Conservation (phyloP, 2,888 invertebrate genomes). For the Leptinotarsa haldemani region DNA sequence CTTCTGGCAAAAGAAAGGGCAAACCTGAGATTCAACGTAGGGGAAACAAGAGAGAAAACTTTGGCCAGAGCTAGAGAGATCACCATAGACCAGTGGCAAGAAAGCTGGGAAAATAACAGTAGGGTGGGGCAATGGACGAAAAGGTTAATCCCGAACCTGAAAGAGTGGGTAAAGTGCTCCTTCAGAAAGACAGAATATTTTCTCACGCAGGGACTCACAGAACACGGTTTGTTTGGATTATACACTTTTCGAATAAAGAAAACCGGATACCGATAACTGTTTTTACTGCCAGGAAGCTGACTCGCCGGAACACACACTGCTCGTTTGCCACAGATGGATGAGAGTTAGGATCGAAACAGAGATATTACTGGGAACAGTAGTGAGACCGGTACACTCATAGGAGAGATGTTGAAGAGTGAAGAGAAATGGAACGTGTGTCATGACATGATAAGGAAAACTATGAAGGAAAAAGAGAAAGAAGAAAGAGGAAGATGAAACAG, state of each 20-base stretch:
- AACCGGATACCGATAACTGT: neutral
- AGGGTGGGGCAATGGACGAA: neutral
- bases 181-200: neutral
- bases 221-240: neutral
- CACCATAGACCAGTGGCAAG: neutral
- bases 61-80: neutral
- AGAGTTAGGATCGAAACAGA: neutral
- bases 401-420: no score
- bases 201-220: neutral
- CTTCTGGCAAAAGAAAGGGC: constrained; percentile 27
- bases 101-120: neutral
- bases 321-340: neutral
- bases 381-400: no score
- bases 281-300: neutral
- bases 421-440: no score
- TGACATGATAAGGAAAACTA: no score
- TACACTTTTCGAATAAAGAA: neutral
- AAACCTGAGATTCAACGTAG: neutral
- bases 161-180: neutral
- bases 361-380: neutral
- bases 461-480: no score
- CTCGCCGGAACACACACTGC: neutral
- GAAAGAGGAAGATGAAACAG: no score
- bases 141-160: neutral
- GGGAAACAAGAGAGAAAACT: neutral